These are phyloP conservation scores for Petrolisthes manimaculis DNA, from an alignment of 2,888 invertebrate species.

Conservation along the genomic window DNA sequence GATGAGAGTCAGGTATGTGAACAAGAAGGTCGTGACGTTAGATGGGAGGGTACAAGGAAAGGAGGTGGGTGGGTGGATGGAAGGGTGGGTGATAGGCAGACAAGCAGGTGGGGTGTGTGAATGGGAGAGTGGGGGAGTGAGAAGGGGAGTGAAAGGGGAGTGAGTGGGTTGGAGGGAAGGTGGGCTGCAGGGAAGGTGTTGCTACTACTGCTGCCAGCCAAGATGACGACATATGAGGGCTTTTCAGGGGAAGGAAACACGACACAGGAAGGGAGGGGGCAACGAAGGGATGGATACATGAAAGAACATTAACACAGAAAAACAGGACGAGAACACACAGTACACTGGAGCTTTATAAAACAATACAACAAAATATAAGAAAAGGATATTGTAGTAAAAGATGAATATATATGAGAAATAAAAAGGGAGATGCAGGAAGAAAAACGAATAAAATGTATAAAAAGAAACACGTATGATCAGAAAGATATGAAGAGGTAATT, in stretches of 20 bases:
- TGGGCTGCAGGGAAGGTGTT: neutral
- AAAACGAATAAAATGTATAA: no score
- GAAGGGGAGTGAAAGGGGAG: neutral
- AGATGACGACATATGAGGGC: neutral
- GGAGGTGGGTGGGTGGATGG: no score
- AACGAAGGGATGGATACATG: neutral
- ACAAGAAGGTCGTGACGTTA: neutral
- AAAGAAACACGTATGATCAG: no score
- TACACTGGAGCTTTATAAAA: neutral
- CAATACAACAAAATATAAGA: neutral
- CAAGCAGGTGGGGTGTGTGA: neutral
- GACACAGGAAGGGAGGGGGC: neutral
- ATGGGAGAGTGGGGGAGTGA: neutral
- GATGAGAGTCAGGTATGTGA: neutral
- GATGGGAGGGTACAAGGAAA: neutral
- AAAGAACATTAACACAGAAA: neutral
- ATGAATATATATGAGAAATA: no score
- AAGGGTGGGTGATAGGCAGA: neutral
- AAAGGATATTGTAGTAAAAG: neutral
- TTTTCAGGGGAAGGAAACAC: neutral
- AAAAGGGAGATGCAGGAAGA: no score
- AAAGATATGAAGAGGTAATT: neutral
- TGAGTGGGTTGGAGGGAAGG: neutral
- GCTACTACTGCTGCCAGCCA: neutral
- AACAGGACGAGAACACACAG: no score